Base-by-base conservation (phyloP, 2,113 vertebrate genomes). In the Setophaga coronata region DNA sequence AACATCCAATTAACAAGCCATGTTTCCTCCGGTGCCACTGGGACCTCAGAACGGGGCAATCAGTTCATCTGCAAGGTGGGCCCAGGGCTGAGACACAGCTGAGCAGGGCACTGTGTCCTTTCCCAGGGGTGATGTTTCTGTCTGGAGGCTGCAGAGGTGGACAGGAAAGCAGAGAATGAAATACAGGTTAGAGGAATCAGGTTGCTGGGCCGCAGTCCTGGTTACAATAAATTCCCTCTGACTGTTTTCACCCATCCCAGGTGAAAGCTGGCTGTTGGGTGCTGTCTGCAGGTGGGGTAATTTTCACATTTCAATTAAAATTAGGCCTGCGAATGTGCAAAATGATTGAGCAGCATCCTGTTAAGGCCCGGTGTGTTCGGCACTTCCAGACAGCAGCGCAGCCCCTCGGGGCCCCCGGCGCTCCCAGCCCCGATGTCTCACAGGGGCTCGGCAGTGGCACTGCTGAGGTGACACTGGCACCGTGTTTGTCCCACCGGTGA, bases 341-440 rank as follows among this genome's bases (percentile, higher is more conserved):
- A 78, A 40, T 5, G 33, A 11, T 7, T 1, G 20, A 18, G 34
- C 34, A 29, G 2, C 54, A 12, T 10, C 54, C 5, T 23, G 14
- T 16, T 0, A 17, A 53, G 3, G 11, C 28, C 15, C 1, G 4
- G 20, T 0, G 9, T 4, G 12, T 57, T n/a, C 38, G 21, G 14
- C 12, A 1, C 26, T 33, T 16, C 7, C 51, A 3, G 56, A 0
- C 0, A 5, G 82, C 33, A 23, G 16, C 42, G n/a, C 20, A 36
- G 50, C 56, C 2, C 4, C 56, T 3, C 0, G 3, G 60, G 2
- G 1, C 4, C 56, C 2, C 0, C 3, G 60, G 2, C 25, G 1
- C 12, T 20, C 14, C 1, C 69, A 81, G 56, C 40, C 25, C 2
- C 0, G 0, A 0, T 4, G 53, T 12, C 28, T 2, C 51, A 1